These are phyloP conservation scores for Protonemura montana DNA, from an alignment of 2,888 invertebrate species.

Conservation along the genomic window DNA sequence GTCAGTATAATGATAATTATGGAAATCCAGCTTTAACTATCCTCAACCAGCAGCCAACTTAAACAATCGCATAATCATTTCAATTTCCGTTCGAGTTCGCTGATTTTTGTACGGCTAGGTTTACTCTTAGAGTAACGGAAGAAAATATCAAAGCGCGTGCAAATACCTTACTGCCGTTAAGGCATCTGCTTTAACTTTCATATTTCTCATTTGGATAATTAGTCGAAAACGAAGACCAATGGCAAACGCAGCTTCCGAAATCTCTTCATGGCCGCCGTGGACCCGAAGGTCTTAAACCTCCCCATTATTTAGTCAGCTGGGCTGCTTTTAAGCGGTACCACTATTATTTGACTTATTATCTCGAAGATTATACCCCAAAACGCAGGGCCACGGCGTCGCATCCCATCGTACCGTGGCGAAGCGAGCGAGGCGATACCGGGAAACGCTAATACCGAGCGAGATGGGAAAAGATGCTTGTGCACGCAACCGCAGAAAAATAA, in stretches of 20 bases:
- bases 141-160: not conserved
- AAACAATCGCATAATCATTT: not conserved
- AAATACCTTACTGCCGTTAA: not conserved
- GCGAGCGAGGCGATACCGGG: not conserved
- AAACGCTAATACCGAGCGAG: not conserved
- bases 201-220: not conserved
- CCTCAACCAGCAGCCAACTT: not conserved
- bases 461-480: not conserved
- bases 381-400: not conserved
- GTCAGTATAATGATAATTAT: slow-evolving; percentile 12
- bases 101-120: not conserved
- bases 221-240: not conserved
- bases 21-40: not conserved
- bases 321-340: not conserved
- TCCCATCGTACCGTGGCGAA: not conserved
- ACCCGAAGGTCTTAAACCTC: not conserved
- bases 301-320: slow-evolving; percentile 4
- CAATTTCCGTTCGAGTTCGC: not conserved
- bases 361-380: not conserved
- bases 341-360: slow-evolving; percentile 12
- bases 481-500: slow-evolving; percentile 30
- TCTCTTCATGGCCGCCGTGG: not conserved
- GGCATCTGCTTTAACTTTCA: not conserved
- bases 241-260: not conserved
- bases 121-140: not conserved